Conservation (phyloP, 2,113 vertebrate species). For the Peromyscus maniculatus region DNA sequence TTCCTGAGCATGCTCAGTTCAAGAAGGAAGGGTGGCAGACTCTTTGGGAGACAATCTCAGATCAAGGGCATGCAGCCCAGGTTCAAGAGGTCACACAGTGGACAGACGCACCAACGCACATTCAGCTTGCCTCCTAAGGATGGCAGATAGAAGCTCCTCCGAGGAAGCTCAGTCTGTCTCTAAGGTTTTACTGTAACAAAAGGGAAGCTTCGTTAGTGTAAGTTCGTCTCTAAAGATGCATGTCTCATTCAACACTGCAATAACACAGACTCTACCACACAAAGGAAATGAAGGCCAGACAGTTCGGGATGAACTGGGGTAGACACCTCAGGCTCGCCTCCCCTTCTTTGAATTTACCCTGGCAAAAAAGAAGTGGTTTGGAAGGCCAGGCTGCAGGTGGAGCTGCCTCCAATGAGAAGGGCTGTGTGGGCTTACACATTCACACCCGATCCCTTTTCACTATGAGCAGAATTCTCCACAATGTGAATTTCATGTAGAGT, state of each 20-base stretch:
- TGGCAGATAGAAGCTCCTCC: background rate
- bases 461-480: background rate
- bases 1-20: background rate
- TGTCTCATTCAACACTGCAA: background rate
- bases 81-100: background rate
- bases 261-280: background rate
- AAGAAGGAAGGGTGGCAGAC: background rate
- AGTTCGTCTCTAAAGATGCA: background rate
- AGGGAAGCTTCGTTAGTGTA: background rate
- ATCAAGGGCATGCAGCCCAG: background rate
- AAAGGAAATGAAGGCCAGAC: background rate
- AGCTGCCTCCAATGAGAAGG: background rate
- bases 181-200: background rate
- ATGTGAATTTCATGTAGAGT: background rate
- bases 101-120: background rate
- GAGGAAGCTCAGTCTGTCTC: background rate
- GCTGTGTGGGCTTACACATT: background rate
- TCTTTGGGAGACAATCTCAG: background rate
- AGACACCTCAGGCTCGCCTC: background rate
- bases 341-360: background rate
- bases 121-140: background rate
- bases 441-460: background rate
- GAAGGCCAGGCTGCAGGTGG: background rate
- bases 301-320: background rate
- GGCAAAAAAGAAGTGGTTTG: background rate